Evolutionary conservation across 53 echinoderm and acorn worm genomes (phyloP), one percentile per base, ranked within the genome.

Genomic region (Paelopatides confundens): DNA sequence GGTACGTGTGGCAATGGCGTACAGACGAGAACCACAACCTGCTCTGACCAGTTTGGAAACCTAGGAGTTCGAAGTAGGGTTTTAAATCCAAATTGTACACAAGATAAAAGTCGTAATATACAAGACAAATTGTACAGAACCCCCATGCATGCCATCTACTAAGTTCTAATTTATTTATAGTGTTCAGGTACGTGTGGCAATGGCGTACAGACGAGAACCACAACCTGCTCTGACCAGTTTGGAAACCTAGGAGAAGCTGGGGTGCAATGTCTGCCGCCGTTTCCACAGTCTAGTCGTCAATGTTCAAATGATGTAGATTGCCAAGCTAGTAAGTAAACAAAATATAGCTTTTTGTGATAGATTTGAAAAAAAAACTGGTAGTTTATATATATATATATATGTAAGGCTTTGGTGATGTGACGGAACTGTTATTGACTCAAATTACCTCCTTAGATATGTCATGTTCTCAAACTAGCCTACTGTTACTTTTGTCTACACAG

Each of bases 131-230:
- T 12, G 10, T 12, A 48, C 10, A 48, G 10, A 12, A 2, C 9
- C 2, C 48, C 14, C 48, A 48, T 14, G 14, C 48, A 48, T 48
- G 14, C 14, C 14, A 12, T 48, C 14, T 48, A 14, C 48, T 14
- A 0, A 48, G 48, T 48, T 1, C 9, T 0, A 48, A 0, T 48
- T 48, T 9, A 12, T 14, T 49, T n/a, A n/a, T 87, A 93, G 91
- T 96, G 96, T 38, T 90, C 92, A 11, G 94, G 89, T 26, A 92
- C 88, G 8, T 96, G 96, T 63, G 94, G 94, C 28, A 77, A 31
- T 31, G 96, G 96, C 14, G 33, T 88, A 2, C 82, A 88, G 74
- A 66, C 40, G 14, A 69, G 96, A 37, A 70, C 49, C 5, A 88
- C 92, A 3, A 32, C 66, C 21, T 96, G 96, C 43, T n/a, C 52